A percentile compares a stretch with the other conserved stretches of the same genome.
These are phyloP conservation scores for Oithona nana DNA, from an alignment of 2,888 invertebrate genomes.

Conservation along the genomic window DNA sequence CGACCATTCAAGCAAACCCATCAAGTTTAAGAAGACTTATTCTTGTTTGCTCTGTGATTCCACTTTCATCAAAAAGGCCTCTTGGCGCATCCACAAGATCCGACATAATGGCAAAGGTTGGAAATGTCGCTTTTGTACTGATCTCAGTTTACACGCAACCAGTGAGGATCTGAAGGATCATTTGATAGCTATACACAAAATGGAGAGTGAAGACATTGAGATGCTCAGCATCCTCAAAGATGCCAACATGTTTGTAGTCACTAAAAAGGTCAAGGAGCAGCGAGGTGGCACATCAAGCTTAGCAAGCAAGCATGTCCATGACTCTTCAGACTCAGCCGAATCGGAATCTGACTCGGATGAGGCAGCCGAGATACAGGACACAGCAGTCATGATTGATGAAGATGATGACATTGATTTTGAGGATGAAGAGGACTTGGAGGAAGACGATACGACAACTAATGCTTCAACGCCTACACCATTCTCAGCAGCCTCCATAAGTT, in stretches of 20 bases:
- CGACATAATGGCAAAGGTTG: neutral
- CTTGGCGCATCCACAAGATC: conserved; percentile 7
- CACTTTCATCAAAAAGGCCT: neutral
- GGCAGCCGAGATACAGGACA: neutral
- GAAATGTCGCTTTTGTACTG: conserved; percentile 2
- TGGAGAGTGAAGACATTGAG: neutral
- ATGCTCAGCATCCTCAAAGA: neutral
- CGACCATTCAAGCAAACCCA: neutral
- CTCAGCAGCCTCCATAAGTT: neutral
- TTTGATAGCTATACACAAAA: neutral
- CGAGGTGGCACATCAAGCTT: no score
- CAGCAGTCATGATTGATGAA: no score
- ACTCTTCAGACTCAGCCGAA: neutral
- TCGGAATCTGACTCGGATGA: neutral
- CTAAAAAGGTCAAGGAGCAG: neutral
- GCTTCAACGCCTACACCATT: neutral
- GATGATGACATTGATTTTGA: neutral
- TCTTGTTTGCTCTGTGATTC: conserved; percentile 1
- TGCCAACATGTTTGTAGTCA: neutral
- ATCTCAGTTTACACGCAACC: neutral
- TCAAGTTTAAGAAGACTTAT: neutral
- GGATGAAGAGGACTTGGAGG: neutral
- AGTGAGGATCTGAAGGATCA: neutral
- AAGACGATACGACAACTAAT: neutral
- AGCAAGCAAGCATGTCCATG: neutral